These are phyloP conservation scores for Hydroisotoma schaefferi DNA, from an alignment of 2,888 invertebrate species.

Conservation along the genomic window DNA sequence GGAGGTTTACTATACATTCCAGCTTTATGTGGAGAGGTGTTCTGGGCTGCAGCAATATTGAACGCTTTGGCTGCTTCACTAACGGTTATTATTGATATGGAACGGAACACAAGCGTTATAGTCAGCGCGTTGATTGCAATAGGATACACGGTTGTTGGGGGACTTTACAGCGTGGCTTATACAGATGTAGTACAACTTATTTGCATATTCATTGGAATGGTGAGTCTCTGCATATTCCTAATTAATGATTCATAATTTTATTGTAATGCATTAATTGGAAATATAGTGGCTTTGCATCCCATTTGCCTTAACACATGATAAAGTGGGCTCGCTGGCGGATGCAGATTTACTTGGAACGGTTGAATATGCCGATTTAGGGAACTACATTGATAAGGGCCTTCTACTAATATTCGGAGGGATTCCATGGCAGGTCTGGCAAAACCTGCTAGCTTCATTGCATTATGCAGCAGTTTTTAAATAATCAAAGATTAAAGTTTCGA, in stretches of 20 bases:
- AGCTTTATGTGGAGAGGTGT: conserved; percentile 76
- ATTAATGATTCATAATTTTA: neutral
- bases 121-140: conserved; percentile 61
- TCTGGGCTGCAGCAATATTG: conserved; percentile 87
- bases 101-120: conserved; percentile 58
- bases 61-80: conserved; percentile 57
- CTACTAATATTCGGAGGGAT: conserved; percentile 92
- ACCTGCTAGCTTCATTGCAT: neutral
- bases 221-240: conserved; percentile 49
- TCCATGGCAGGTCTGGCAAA: conserved; percentile 78
- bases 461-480: neutral
- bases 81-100: conserved; percentile 60
- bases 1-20: conserved; percentile 65
- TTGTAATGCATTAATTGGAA: neutral
- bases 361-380: conserved; percentile 68
- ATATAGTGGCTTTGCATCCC: conserved; percentile 90
- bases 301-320: conserved; percentile 84
- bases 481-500: neutral
- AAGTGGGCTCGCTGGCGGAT: conserved; percentile 72
- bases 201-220: conserved; percentile 65
- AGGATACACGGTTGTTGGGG: conserved; percentile 65
- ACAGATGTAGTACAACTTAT: conserved; percentile 66
- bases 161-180: conserved; percentile 67
- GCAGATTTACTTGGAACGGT: conserved; percentile 81
- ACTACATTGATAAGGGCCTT: conserved; percentile 82